These are phyloP conservation scores for Threskiornis aethiopicus DNA, from an alignment of 2,797 vertebrate genomes.

Conservation along the genomic window DNA sequence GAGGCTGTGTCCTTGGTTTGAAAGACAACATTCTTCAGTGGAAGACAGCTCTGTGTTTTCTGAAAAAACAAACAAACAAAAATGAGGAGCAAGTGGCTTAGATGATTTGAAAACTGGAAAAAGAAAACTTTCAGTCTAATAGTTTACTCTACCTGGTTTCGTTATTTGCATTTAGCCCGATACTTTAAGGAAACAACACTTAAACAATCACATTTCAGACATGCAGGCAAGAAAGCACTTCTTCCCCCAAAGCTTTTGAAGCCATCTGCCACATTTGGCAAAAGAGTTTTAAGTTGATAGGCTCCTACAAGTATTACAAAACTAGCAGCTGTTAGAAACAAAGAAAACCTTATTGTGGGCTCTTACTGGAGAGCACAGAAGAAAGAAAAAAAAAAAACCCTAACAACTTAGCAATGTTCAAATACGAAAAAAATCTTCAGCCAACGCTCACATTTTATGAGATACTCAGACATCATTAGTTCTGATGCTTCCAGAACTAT, in stretches of 20 bases:
- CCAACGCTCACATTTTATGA: not conserved
- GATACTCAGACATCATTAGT: not conserved
- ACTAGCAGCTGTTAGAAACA: not conserved
- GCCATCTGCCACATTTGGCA: not conserved
- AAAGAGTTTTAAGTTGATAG: not conserved
- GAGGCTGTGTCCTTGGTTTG: not conserved
- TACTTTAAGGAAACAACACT: not conserved
- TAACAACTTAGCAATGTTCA: not conserved
- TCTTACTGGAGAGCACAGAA: not conserved
- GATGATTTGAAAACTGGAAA: not conserved
- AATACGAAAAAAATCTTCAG: not conserved
- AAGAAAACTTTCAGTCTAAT: not conserved
- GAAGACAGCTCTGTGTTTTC: not conserved
- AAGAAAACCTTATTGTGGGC: not conserved
- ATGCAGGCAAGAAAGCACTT: not conserved
- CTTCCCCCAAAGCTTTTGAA: not conserved
- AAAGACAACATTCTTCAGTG: not conserved
- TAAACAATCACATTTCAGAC: not conserved
- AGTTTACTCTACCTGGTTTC: not conserved
- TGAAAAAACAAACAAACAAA: not conserved
- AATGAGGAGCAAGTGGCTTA: not conserved
- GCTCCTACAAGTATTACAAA: not conserved
- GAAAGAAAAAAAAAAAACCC: not conserved
- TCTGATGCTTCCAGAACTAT: not conserved
- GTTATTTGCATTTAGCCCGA: not conserved